Conservation (phyloP, 2,797 vertebrate species). For the Lithobates pipiens region DNA sequence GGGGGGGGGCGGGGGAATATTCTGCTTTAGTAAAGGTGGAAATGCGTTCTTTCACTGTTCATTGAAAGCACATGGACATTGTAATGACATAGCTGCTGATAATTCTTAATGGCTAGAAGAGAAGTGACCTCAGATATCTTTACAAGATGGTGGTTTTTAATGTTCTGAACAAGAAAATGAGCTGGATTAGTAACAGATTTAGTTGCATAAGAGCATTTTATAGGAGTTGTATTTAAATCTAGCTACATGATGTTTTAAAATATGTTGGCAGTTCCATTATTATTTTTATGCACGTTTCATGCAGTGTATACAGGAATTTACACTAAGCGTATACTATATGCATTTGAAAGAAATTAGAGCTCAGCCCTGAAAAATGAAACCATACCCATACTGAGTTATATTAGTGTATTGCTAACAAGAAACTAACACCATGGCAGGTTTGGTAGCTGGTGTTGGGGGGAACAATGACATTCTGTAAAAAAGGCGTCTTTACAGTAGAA, state of each 20-base stretch:
- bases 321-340: neutral
- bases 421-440: too few relatives aligned
- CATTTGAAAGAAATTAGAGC: neutral
- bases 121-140: slow-evolving; percentile 10
- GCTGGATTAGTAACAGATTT: neutral
- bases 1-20: slow-evolving; percentile 2
- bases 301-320: neutral
- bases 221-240: neutral
- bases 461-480: too few relatives aligned
- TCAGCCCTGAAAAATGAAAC: neutral
- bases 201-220: neutral
- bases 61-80: slow-evolving; percentile 19
- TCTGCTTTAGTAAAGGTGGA: neutral
- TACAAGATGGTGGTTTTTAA: neutral
- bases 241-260: neutral
- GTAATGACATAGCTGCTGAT: neutral
- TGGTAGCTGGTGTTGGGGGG: too few relatives aligned
- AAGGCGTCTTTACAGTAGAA: too few relatives aligned
- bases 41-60: slow-evolving; percentile 3
- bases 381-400: too few relatives aligned
- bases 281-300: neutral
- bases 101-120: neutral
- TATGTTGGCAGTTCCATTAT: neutral
- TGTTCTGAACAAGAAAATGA: neutral
- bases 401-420: too few relatives aligned